Conservation (phyloP, 2,113 vertebrate genomes). For the Ammospiza nelsoni region DNA sequence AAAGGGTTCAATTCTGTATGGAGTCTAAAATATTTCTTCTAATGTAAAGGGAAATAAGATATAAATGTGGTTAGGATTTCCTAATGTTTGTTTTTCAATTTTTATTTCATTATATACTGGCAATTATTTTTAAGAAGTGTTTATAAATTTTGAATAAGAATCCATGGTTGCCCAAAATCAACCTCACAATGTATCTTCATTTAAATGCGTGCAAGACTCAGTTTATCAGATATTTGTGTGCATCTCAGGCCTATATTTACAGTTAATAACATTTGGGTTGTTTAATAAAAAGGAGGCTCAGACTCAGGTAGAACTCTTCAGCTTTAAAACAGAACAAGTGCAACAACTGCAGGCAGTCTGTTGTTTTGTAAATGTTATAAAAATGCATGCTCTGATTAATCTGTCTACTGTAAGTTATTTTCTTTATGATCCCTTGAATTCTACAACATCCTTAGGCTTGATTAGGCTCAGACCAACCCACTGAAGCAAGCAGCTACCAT, state of each 20-base stretch:
- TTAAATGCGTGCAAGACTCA: background rate
- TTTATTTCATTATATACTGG: background rate
- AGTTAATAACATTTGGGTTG: background rate
- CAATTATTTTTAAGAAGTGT: background rate
- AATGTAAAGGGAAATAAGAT: constrained; percentile 6
- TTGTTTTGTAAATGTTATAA: background rate
- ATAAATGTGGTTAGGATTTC: background rate
- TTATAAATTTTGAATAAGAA: background rate
- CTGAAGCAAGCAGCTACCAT: background rate
- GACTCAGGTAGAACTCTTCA: background rate
- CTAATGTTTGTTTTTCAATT: background rate
- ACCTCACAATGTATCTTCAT: background rate
- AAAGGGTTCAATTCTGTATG: background rate
- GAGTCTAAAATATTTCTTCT: background rate
- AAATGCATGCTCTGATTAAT: background rate
- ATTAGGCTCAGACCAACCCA: background rate
- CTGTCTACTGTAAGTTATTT: background rate
- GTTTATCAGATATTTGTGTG: background rate
- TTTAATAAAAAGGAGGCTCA: background rate
- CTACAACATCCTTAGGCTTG: background rate
- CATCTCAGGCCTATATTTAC: background rate
- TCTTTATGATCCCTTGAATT: background rate
- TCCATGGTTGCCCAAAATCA: background rate
- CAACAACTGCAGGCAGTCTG: background rate
- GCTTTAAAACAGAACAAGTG: background rate